Conservation (phyloP, 2,113 vertebrate genomes). For the Tetrao urogallus region DNA sequence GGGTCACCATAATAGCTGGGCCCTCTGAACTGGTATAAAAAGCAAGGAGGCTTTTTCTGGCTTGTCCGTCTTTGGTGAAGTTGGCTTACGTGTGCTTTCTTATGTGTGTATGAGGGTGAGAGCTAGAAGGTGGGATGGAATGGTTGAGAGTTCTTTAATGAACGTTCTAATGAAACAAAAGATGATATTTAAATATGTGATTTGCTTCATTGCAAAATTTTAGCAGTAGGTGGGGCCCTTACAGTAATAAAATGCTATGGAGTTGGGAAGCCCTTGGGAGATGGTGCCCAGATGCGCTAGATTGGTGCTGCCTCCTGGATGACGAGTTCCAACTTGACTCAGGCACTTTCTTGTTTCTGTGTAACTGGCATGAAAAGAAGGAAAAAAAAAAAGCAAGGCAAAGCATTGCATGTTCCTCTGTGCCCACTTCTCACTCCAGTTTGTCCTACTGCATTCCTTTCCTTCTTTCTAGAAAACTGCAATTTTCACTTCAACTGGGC, state of each 20-base stretch:
- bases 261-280: conserved; percentile 17
- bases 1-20: neutral
- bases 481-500: rapidly evolving
- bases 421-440: neutral
- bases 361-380: neutral
- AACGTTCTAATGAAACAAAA: conserved; percentile 13
- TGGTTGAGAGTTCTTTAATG: neutral
- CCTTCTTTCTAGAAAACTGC: neutral
- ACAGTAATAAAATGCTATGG: neutral
- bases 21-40: neutral
- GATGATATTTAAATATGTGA: neutral
- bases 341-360: neutral
- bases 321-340: neutral
- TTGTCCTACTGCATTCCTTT: neutral
- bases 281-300: neutral
- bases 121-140: neutral
- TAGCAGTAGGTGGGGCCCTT: conserved; percentile 71
- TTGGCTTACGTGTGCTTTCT: neutral
- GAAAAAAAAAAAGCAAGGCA: neutral
- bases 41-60: neutral
- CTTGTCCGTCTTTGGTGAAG: neutral
- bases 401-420: neutral
- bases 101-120: neutral
- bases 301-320: neutral
- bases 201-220: conserved; percentile 53